Evolutionary conservation across 1,140 invertebrate genomes (phyloP).

Genomic region (Semibalanus balanoides): DNA sequence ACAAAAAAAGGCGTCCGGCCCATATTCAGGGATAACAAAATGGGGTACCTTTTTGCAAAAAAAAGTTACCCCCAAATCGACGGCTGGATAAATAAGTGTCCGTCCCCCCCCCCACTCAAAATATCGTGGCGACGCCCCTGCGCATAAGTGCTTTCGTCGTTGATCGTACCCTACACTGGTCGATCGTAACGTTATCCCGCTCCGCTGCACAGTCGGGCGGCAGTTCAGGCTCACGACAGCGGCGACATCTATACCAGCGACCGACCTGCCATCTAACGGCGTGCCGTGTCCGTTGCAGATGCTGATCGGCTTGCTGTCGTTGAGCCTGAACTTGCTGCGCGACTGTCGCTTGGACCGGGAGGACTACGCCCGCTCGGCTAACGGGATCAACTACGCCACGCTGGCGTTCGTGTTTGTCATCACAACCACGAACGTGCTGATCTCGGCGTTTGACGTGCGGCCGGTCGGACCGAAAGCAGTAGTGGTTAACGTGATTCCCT

Average conservation of each 20-base stretch:
- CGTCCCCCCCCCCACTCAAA: too few species aligned
- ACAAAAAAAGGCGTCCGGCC: too few species aligned
- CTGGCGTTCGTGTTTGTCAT: conserved; percentile 53
- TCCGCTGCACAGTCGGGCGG: background rate
- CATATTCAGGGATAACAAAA: too few species aligned
- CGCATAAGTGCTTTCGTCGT: too few species aligned
- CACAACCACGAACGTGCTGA: conserved; percentile 58
- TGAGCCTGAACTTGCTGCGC: conserved; percentile 52
- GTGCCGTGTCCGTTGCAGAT: conserved; percentile 28
- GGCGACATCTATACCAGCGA: background rate
- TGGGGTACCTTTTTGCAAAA: too few species aligned
- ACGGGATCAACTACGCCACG: conserved; percentile 52
- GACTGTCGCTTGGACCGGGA: conserved; percentile 56
- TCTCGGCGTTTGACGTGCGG: conserved; percentile 53
- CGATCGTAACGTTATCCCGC: too few species aligned
- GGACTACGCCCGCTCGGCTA: conserved; percentile 47
- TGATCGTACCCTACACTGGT: too few species aligned
- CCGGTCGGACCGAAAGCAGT: background rate
- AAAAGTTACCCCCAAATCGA: too few species aligned
- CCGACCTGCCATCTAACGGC: background rate
- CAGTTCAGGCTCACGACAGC: background rate
- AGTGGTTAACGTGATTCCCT: too few species aligned
- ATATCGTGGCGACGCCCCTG: too few species aligned
- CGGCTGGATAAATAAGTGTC: too few species aligned
- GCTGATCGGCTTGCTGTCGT: conserved; percentile 46